Evolutionary conservation across 2,113 vertebrate species (phyloP).

Genomic region (Rhinolophus sinicus): DNA sequence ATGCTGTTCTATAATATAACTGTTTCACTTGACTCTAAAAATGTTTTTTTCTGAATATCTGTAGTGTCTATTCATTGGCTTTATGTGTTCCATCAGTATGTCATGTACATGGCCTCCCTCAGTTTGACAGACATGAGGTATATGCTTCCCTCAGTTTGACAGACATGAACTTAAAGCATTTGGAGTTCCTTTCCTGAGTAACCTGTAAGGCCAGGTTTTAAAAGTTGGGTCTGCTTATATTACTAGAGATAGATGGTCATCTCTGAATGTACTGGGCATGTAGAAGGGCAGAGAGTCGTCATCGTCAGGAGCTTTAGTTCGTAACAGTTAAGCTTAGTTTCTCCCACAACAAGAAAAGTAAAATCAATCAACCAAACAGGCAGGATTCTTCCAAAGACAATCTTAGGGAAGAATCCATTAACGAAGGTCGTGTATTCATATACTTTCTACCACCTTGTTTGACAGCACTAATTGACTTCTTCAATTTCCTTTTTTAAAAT

Average conservation of each 20-base stretch:
- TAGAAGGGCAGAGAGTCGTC: not conserved
- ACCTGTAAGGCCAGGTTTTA: not conserved
- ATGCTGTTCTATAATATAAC: not conserved
- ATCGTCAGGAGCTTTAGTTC: not conserved
- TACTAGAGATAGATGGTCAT: not conserved
- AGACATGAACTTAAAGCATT: not conserved
- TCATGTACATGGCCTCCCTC: not conserved
- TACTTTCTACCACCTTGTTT: not conserved
- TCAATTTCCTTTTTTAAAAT: not conserved
- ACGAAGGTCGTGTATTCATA: not conserved
- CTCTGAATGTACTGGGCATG: not conserved
- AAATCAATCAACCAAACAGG: not conserved
- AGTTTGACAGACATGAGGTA: not conserved
- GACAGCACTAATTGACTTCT: not conserved
- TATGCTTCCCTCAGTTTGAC: not conserved
- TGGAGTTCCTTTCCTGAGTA: not conserved
- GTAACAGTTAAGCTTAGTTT: not conserved
- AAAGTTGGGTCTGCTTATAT: not conserved
- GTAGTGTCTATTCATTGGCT: not conserved
- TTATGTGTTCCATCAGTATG: not conserved
- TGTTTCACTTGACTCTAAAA: not conserved
- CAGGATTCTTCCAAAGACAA: not conserved
- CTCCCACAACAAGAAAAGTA: not conserved
- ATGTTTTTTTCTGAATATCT: not conserved
- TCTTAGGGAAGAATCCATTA: not conserved